Conservation (phyloP, 1,140 invertebrate species). For the Monochamus saltuarius region DNA sequence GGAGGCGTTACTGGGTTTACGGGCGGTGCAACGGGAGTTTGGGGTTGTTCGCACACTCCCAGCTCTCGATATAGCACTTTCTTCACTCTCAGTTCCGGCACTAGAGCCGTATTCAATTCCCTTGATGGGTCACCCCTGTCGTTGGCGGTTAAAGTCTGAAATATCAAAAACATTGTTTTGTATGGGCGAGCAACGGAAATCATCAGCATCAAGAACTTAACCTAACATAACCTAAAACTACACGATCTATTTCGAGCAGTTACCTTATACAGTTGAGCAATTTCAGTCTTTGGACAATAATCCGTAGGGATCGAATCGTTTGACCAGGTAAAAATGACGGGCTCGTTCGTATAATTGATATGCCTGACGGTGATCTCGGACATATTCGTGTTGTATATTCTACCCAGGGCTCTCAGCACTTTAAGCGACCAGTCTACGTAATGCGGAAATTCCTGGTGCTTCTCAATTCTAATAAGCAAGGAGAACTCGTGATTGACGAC, state of each 20-base stretch:
- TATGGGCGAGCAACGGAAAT: not conserved
- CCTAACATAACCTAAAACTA: conserved; percentile 1
- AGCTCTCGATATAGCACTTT: conserved; percentile 63
- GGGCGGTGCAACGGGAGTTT: conserved; percentile 34
- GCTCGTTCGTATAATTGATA: conserved; percentile 58
- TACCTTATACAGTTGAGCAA: conserved; percentile 69
- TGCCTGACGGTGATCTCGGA: conserved; percentile 69
- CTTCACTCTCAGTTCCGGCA: conserved; percentile 64
- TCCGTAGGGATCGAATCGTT: conserved; percentile 81
- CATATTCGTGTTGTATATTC: conserved; percentile 69
- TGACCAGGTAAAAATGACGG: conserved; percentile 77
- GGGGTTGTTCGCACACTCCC: conserved; percentile 61
- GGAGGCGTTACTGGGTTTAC: conserved; percentile 57
- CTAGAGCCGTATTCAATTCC: conserved; percentile 58
- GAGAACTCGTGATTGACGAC: conserved; percentile 82
- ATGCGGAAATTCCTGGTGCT: conserved; percentile 59
- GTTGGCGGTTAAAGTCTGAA: conserved; percentile 61
- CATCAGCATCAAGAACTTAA: not conserved
- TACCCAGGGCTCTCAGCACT: conserved; percentile 66
- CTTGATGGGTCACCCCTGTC: conserved; percentile 58
- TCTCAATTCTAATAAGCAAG: conserved; percentile 65
- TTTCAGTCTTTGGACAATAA: conserved; percentile 71
- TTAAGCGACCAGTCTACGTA: conserved; percentile 72
- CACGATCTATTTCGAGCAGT: conserved; percentile 24
- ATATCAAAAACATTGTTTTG: conserved; percentile 6